Evolutionary conservation across 2,113 vertebrate species (phyloP).

Genomic region (Cervus canadensis): DNA sequence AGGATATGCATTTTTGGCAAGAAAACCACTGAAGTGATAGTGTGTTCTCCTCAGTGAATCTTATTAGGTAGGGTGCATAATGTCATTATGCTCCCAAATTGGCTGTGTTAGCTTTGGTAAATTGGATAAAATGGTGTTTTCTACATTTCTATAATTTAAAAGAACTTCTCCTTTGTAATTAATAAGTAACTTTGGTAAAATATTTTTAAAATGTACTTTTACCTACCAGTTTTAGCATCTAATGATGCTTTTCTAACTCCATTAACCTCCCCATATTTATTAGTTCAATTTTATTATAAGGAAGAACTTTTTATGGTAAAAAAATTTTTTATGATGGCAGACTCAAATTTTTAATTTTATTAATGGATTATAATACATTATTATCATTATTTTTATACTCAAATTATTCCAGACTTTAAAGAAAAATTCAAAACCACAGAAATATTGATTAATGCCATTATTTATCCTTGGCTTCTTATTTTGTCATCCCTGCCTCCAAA

Average conservation of each 20-base stretch:
- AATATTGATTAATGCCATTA: neutral
- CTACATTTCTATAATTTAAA: neutral
- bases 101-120: neutral
- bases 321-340: neutral
- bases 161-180: neutral
- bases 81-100: slow-evolving; percentile 20
- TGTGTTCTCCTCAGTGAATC: slow-evolving; percentile 36
- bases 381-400: neutral
- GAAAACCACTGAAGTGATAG: neutral
- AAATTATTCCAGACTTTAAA: neutral
- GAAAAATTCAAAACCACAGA: neutral
- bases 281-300: neutral
- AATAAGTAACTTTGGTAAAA: slow-evolving; percentile 17
- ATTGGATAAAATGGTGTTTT: slow-evolving; percentile 7
- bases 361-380: neutral
- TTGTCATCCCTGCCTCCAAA: neutral
- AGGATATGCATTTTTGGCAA: slow-evolving; percentile 48
- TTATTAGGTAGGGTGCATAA: slow-evolving; percentile 28
- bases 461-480: neutral
- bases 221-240: neutral
- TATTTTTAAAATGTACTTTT: neutral
- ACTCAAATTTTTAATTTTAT: neutral
- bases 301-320: neutral
- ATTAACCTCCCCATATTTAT: neutral
- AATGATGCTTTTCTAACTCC: neutral